Percentiles rank a stretch among this genome's conserved stretches.
Evolutionary conservation across 2,113 vertebrate species (phyloP).

Genomic region (Poeciliopsis prolifica): DNA sequence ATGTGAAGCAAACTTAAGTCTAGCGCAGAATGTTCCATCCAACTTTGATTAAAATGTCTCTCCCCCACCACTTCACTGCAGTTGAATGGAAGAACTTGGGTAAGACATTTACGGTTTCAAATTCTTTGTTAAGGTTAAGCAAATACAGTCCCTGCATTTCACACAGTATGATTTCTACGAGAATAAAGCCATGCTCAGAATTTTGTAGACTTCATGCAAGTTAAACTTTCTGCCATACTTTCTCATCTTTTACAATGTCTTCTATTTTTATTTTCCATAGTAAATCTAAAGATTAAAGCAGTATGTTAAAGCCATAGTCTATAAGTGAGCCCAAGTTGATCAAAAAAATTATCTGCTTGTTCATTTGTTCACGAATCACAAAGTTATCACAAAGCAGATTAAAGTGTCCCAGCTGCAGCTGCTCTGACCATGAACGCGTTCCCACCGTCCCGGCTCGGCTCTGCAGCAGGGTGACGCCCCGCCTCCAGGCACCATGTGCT

Average conservation of each 20-base stretch:
- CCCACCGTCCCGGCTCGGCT: too few relatives aligned
- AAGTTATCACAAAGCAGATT: neutral
- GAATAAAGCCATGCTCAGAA: too few relatives aligned
- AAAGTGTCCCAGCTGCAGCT: neutral
- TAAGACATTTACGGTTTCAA: neutral
- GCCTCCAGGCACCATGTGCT: too few relatives aligned
- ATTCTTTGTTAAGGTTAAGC: neutral
- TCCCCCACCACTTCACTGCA: neutral
- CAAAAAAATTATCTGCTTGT: neutral
- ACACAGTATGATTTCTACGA: too few relatives aligned
- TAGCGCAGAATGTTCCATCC: neutral
- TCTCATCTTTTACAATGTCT: neutral
- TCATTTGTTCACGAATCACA: neutral
- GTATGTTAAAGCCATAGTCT: neutral
- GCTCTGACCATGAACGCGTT: neutral
- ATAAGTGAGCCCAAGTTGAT: too few relatives aligned
- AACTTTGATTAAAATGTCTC: slow-evolving; percentile 16
- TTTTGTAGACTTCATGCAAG: too few relatives aligned
- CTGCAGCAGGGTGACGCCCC: too few relatives aligned
- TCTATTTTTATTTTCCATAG: neutral
- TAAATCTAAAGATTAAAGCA: neutral
- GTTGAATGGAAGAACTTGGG: neutral
- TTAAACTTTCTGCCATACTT: too few relatives aligned
- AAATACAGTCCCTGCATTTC: neutral
- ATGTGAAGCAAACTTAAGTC: neutral